These are phyloP conservation scores for Drosophila demipolita DNA, from an alignment of 2,888 invertebrate genomes.

Conservation along the genomic window DNA sequence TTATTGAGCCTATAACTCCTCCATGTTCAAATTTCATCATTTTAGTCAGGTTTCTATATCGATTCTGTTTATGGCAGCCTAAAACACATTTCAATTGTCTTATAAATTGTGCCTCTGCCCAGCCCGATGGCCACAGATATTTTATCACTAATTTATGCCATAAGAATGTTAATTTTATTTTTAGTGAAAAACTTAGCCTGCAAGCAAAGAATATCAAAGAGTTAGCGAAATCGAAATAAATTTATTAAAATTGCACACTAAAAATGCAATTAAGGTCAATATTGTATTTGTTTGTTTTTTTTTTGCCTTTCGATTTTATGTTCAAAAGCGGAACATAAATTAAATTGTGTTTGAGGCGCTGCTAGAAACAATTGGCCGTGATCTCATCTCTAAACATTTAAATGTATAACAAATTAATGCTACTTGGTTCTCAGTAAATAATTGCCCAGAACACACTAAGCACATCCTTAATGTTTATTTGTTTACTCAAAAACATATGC, in stretches of 20 bases:
- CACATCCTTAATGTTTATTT: neutral
- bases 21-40: no score
- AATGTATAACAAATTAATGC: neutral
- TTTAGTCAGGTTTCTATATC: neutral
- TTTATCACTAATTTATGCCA: neutral
- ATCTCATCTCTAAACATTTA: neutral
- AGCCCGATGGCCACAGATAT: neutral
- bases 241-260: neutral
- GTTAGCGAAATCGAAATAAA: neutral
- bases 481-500: neutral
- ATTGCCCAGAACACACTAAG: neutral
- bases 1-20: no score
- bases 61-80: neutral
- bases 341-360: neutral
- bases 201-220: no score
- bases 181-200: neutral
- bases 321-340: neutral
- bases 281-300: neutral
- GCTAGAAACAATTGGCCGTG: neutral
- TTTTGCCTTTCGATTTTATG: neutral
- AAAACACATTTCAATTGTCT: neutral
- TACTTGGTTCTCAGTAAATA: neutral
- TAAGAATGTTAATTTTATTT: neutral
- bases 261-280: neutral
- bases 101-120: neutral